These are phyloP conservation scores for Anseranas semipalmata DNA, from an alignment of 2,113 vertebrate species.

Conservation along the genomic window DNA sequence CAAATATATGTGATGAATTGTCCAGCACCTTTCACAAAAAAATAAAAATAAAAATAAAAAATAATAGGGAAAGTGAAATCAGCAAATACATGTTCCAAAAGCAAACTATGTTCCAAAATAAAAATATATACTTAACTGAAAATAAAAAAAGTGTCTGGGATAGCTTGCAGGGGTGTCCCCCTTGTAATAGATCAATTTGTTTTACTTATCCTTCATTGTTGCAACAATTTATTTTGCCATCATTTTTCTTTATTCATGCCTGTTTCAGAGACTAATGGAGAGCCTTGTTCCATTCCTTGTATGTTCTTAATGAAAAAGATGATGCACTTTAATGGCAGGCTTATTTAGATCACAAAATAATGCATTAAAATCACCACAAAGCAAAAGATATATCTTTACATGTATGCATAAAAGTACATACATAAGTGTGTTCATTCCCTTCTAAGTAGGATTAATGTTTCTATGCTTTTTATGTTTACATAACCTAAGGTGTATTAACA, in stretches of 20 bases:
- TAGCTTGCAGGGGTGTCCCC: neutral
- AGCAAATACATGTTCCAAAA: neutral
- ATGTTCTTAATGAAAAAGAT: neutral
- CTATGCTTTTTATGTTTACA: neutral
- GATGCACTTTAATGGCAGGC: neutral
- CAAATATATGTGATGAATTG: neutral
- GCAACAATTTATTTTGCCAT: neutral
- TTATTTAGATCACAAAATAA: neutral
- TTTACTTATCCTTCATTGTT: neutral
- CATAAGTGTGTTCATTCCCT: neutral
- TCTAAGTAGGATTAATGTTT: neutral
- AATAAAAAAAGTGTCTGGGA: neutral
- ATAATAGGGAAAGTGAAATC: neutral
- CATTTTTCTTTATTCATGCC: neutral
- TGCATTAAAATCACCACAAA: neutral
- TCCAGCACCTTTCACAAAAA: neutral
- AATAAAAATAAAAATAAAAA: neutral
- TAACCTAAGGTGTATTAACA: neutral
- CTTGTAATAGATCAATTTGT: neutral
- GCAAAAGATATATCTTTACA: neutral
- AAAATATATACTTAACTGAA: neutral
- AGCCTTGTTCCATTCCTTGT: neutral
- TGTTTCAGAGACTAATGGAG: neutral
- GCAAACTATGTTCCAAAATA: neutral
- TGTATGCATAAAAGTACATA: neutral